phyloP scores from a whole-genome alignment of 2,113 vertebrate genomes.

The Zingel zingel region DNA sequence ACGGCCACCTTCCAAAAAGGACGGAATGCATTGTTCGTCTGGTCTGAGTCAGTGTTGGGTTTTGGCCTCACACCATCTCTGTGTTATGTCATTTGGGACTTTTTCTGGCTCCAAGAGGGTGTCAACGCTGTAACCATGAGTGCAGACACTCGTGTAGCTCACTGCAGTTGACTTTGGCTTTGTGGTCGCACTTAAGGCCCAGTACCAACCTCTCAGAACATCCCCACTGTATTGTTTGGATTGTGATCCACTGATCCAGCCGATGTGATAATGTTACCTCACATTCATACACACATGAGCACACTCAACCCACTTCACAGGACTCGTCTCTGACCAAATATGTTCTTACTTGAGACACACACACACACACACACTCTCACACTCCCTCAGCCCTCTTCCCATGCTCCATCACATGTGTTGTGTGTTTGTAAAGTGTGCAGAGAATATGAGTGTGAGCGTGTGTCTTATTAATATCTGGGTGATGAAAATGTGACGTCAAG shows the following conservation, averaged over 20 bases:
- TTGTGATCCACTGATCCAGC: slow-evolving; percentile 7
- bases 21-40: slow-evolving; percentile 68
- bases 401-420: slow-evolving; percentile 1
- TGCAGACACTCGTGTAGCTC: not conserved
- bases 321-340: slow-evolving; percentile 32
- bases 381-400: not conserved
- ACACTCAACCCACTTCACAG: slow-evolving; percentile 27
- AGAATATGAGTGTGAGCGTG: slow-evolving; percentile 22
- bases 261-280: slow-evolving; percentile 29
- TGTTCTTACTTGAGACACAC: slow-evolving; percentile 37
- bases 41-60: slow-evolving; percentile 61
- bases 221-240: slow-evolving; percentile 44
- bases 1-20: slow-evolving; percentile 49
- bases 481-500: slow-evolving; percentile 79
- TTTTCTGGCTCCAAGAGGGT: slow-evolving; percentile 20
- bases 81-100: slow-evolving; percentile 57
- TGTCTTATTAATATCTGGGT: slow-evolving; percentile 79
- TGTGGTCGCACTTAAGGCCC: not conserved
- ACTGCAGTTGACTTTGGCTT: slow-evolving; percentile 16
- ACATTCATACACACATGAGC: slow-evolving; percentile 29
- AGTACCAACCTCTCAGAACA: not conserved
- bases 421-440: slow-evolving; percentile 15
- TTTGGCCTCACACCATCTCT: slow-evolving; percentile 46
- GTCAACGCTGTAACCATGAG: slow-evolving; percentile 22
- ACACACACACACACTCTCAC: slow-evolving; percentile 17